phyloP scores from a whole-genome alignment of 2,888 invertebrate species.

The Anoplius nigerrimus region DNA sequence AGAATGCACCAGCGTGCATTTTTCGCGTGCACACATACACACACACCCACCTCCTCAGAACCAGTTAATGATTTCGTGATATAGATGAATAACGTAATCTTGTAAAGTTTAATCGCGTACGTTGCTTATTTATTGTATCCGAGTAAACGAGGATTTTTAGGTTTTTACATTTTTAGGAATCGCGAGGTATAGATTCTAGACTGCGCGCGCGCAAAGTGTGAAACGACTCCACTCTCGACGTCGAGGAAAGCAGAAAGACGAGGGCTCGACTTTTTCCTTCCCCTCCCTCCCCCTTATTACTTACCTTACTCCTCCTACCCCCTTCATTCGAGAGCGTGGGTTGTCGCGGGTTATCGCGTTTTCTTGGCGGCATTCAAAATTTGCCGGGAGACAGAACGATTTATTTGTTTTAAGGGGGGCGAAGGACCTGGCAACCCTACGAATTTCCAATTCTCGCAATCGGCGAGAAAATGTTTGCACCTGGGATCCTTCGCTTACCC shows the following conservation, averaged over 20 bases:
- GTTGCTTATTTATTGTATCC: slow-evolving; percentile 69
- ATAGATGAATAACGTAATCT: slow-evolving; percentile 60
- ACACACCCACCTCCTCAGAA: slow-evolving; percentile 58
- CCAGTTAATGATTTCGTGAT: slow-evolving; percentile 68
- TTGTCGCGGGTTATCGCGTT: background rate
- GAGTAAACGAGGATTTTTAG: slow-evolving; percentile 59
- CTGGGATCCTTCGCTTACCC: background rate
- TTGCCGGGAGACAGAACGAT: background rate
- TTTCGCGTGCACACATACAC: slow-evolving; percentile 47
- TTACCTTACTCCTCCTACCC: background rate
- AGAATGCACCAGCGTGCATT: slow-evolving; percentile 32
- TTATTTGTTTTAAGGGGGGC: background rate
- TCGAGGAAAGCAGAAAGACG: too few species aligned
- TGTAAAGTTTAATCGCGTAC: slow-evolving; percentile 60
- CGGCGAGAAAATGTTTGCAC: background rate
- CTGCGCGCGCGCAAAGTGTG: slow-evolving; percentile 38
- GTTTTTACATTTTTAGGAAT: slow-evolving; percentile 63
- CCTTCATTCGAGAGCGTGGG: background rate
- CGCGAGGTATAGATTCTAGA: slow-evolving; percentile 54
- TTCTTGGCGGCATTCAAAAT: slow-evolving; percentile 2
- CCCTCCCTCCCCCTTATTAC: background rate
- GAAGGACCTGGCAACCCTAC: background rate
- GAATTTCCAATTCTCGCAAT: background rate
- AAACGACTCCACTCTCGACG: slow-evolving; percentile 1
- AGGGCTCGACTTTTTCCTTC: background rate